A percentile compares a stretch with the other conserved stretches of the same genome.
phyloP scores from a whole-genome alignment of 2,113 vertebrate genomes.

The Oceanites oceanicus region DNA sequence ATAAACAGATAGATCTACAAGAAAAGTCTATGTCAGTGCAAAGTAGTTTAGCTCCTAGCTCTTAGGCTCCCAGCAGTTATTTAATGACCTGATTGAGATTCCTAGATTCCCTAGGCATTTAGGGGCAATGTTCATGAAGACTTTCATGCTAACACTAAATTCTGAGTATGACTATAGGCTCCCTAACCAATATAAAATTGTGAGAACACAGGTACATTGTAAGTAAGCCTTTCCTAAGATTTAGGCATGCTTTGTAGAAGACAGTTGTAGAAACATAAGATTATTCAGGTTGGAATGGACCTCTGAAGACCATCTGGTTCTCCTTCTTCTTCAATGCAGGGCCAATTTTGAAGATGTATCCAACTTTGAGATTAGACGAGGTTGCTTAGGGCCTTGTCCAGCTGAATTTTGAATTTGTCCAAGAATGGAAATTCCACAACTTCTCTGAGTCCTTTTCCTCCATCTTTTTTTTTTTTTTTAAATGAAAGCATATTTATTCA shows the following conservation, averaged over 20 bases:
- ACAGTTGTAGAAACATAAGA: not conserved
- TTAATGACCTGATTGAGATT: not conserved
- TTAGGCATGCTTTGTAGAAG: not conserved
- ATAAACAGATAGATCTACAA: not conserved
- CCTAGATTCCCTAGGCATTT: not conserved
- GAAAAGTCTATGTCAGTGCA: not conserved
- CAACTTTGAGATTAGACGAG: not conserved
- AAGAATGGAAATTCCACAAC: not conserved
- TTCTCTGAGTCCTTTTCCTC: not conserved
- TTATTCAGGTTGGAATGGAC: not conserved
- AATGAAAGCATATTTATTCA: not conserved
- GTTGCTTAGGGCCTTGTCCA: not conserved
- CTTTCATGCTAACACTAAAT: not conserved
- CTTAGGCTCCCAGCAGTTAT: not conserved
- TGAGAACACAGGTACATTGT: not conserved
- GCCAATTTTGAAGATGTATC: not conserved
- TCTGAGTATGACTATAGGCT: not conserved
- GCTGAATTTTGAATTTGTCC: not conserved
- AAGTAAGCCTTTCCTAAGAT: not conserved
- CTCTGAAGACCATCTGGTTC: not conserved
- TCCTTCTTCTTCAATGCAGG: not conserved
- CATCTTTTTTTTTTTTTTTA: accelerated
- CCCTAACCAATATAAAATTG: not conserved
- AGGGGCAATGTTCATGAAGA: not conserved
- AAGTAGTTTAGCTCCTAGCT: not conserved